Evolutionary conservation across 2,113 vertebrate species (phyloP).

Genomic region (Cebus imitator): DNA sequence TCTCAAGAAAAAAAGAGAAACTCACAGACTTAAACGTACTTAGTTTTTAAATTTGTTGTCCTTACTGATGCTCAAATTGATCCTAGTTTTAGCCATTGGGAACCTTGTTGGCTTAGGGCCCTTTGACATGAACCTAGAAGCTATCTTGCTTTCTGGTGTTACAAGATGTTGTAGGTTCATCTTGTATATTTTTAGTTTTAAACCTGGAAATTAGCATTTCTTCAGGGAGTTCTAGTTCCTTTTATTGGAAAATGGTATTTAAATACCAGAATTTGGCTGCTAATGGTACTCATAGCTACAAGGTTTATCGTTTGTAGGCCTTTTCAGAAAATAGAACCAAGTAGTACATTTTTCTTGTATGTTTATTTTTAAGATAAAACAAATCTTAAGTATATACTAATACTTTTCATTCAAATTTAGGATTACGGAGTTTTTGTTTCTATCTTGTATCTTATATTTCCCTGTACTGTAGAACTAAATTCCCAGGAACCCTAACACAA

Average conservation of each 20-base stretch:
- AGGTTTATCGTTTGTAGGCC: neutral
- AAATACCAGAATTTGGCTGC: neutral
- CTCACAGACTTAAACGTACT: neutral
- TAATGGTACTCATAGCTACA: neutral
- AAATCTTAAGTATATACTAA: neutral
- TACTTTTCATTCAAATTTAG: neutral
- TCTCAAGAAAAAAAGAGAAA: too few relatives aligned
- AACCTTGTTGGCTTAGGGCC: neutral
- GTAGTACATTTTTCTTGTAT: neutral
- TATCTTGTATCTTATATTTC: neutral
- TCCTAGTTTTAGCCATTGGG: neutral
- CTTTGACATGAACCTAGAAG: neutral
- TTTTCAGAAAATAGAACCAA: neutral
- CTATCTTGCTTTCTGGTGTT: neutral
- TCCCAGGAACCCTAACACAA: neutral
- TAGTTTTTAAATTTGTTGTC: neutral
- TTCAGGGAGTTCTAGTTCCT: neutral
- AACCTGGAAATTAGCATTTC: neutral
- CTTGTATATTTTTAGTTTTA: neutral
- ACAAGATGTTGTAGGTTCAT: neutral
- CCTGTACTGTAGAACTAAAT: neutral
- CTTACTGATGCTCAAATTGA: neutral
- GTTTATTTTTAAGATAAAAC: neutral
- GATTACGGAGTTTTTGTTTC: neutral
- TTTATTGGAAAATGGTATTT: neutral